phyloP scores from a whole-genome alignment of 1,140 invertebrate species.

The Coelopa frigida region DNA sequence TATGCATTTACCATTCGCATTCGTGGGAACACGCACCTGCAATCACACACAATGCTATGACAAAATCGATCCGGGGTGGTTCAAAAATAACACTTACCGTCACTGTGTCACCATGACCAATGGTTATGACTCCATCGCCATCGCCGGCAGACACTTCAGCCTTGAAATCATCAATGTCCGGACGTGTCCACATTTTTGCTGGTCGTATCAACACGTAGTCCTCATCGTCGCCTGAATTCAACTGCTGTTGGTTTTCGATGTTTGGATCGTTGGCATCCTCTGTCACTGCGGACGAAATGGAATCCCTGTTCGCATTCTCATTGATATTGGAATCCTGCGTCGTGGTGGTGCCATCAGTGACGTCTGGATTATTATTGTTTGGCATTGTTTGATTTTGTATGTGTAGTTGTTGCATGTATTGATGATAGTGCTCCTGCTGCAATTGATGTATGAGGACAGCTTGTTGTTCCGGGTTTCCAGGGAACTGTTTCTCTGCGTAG shows the following conservation, averaged over 20 bases:
- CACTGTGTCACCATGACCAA: conserved; percentile 95
- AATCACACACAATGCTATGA: not conserved
- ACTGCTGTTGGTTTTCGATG: conserved; percentile 14
- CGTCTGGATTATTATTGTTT: conserved; percentile 15
- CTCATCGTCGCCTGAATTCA: conserved; percentile 34
- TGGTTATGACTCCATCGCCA: conserved; percentile 77
- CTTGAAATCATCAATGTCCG: conserved; percentile 89
- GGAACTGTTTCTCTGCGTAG: conserved; percentile 94
- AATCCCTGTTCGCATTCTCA: conserved; percentile 16
- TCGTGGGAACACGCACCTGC: conserved; percentile 86
- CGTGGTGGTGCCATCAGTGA: conserved; percentile 5
- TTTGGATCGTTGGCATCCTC: conserved; percentile 8
- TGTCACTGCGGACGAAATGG: conserved; percentile 13
- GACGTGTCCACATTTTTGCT: conserved; percentile 91
- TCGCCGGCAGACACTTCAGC: conserved; percentile 82
- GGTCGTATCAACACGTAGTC: conserved; percentile 56
- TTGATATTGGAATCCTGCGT: not conserved
- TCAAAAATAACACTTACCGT: conserved; percentile 51
- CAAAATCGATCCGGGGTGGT: not conserved
- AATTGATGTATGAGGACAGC: conserved; percentile 84
- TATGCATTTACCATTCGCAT: conserved; percentile 86
- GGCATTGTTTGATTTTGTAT: conserved; percentile 39
- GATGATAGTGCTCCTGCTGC: conserved; percentile 96
- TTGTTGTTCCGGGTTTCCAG: conserved; percentile 86
- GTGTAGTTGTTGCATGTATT: conserved; percentile 87